Conservation (phyloP, 2,797 vertebrate genomes). For the Hippocampus kuda region DNA sequence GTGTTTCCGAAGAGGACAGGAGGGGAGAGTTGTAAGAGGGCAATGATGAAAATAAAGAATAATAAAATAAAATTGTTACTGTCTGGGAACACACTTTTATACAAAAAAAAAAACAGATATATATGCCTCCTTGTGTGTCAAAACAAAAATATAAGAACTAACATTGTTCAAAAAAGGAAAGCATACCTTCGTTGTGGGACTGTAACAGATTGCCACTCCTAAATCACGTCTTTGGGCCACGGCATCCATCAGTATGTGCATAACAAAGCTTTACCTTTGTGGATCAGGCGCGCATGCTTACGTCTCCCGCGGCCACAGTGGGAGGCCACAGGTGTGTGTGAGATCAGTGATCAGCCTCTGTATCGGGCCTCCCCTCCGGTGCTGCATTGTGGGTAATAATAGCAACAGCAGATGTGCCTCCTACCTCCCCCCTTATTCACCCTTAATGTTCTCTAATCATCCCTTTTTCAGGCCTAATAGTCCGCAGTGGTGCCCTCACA, state of each 20-base stretch:
- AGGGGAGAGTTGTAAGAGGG: too few relatives aligned
- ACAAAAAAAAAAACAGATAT: too few relatives aligned
- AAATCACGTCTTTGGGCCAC: too few relatives aligned
- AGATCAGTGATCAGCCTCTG: constrained; percentile 33
- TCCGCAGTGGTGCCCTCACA: constrained; percentile 67
- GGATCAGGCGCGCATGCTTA: background rate
- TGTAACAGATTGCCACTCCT: too few relatives aligned
- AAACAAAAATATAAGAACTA: too few relatives aligned
- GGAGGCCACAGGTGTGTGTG: constrained; percentile 69
- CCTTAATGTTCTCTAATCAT: constrained; percentile 76
- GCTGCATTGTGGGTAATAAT: constrained; percentile 70
- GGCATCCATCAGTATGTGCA: background rate
- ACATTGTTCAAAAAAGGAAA: too few relatives aligned
- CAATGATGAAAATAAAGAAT: too few relatives aligned
- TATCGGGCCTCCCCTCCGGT: constrained; percentile 40
- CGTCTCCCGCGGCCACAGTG: background rate
- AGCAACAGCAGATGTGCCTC: constrained; percentile 61
- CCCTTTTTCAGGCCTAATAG: constrained; percentile 71
- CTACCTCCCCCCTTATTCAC: constrained; percentile 47
- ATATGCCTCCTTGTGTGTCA: too few relatives aligned
- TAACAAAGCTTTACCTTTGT: background rate
- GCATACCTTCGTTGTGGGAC: too few relatives aligned
- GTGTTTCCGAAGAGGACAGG: too few relatives aligned
- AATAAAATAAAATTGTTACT: too few relatives aligned
- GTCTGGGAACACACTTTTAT: too few relatives aligned